Base-by-base conservation (phyloP, 2,113 vertebrate species). In the Hymenochirus boettgeri region DNA sequence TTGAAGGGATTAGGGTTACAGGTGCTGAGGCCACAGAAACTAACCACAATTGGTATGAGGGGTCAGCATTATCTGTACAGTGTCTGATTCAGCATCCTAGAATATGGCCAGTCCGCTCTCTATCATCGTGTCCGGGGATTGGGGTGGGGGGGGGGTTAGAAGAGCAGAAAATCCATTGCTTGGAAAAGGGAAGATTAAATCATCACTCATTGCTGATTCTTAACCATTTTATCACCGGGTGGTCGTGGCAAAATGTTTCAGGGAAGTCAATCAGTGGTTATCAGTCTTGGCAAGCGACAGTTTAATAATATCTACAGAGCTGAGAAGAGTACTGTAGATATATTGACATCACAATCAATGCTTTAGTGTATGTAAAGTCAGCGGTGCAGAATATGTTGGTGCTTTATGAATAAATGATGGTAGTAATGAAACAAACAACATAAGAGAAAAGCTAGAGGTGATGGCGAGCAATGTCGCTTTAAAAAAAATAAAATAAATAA, bases 51-150 rank as follows among this genome's bases (percentile, higher is more conserved):
- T 25, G 4, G 24, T 31, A 47, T 18, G 31, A 52, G 15, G 21
- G 57, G 65, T 69, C 65, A 69, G 65, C 65, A 69, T 13, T 69
- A 53, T 58, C 56, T 60, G 57, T 18, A 31, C 65, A 52, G n/a
- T 52, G 26, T 51, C 65, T 60, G 56, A 69, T 45, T 60, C 65
- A 60, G 65, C 65, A 69, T 46, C 56, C 42, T 33, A 7, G 47
- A 47, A 67, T 21, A n/a, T 29, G 11, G 47, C 51, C 9, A 52
- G 33, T 58, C 33, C 19, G n/a, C 21, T 26, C 31, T 59, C 31
- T n/a, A n/a, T 33, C 13, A 7, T 59, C 48, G 25, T 27, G 15
- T 9, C 26, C 18, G 42, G 24, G 17, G 42, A 23, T 19, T 47
- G 27, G 26, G 33, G 15, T n/a, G n/a, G n/a, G n/a, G n/a, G n/a